Percentiles rank a stretch among this genome's conserved stretches.
These are phyloP conservation scores for Panonychus citri DNA, from an alignment of 1,140 invertebrate genomes.

Conservation along the genomic window DNA sequence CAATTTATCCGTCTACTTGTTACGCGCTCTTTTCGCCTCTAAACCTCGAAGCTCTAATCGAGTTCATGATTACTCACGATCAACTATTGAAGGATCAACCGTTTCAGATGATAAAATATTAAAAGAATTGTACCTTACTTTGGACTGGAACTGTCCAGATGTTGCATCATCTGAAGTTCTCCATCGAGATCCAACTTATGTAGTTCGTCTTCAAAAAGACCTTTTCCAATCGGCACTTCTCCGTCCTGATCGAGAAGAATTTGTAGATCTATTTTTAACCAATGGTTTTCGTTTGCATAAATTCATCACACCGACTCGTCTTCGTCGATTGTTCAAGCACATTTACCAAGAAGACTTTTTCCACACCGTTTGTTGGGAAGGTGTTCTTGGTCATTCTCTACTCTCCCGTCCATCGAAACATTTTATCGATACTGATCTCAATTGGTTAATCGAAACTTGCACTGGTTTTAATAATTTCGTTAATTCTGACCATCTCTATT, in stretches of 20 bases:
- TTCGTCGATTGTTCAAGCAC: slow-evolving; percentile 22
- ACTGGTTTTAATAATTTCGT: slow-evolving; percentile 22
- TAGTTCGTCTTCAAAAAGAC: slow-evolving; percentile 21
- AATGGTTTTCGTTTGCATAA: slow-evolving; percentile 24
- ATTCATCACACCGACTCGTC: slow-evolving; percentile 20
- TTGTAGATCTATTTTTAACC: slow-evolving; percentile 25
- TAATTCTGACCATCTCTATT: slow-evolving; percentile 20
- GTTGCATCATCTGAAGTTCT: slow-evolving; percentile 24
- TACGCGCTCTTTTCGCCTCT: slow-evolving; percentile 24
- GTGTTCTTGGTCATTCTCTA: slow-evolving; percentile 15
- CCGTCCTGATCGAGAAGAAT: slow-evolving; percentile 23
- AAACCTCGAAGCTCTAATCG: slow-evolving; percentile 9
- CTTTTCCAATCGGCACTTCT: slow-evolving; percentile 25
- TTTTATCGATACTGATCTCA: slow-evolving; percentile 16
- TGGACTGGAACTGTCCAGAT: slow-evolving; percentile 27
- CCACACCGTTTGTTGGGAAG: slow-evolving; percentile 21
- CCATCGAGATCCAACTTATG: slow-evolving; percentile 18
- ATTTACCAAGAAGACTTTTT: slow-evolving; percentile 25
- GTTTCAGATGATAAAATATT: slow-evolving; percentile 9
- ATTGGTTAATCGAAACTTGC: slow-evolving; percentile 16
- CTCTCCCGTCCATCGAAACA: slow-evolving; percentile 7
- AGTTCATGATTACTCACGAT: not conserved
- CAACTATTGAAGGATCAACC: not conserved
- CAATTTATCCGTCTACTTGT: slow-evolving; percentile 24
- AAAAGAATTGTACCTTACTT: slow-evolving; percentile 23